Conservation (phyloP, 2,888 invertebrate species). For the Abrostola tripartita region DNA sequence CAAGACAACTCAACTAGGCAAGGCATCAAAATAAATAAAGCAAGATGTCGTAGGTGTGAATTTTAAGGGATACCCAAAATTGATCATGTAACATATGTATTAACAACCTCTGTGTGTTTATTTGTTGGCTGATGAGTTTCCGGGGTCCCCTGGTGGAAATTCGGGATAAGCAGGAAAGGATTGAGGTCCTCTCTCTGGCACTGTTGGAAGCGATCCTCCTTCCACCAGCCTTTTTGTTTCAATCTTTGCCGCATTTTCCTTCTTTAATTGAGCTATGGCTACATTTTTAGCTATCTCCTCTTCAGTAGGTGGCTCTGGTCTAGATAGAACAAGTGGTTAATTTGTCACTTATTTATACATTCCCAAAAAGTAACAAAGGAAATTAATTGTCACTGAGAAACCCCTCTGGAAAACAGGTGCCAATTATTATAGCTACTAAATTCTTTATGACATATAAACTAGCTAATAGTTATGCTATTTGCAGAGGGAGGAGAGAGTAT, state of each 20-base stretch:
- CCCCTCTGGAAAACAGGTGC: too few species aligned
- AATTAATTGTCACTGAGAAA: too few species aligned
- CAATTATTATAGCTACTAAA: too few species aligned
- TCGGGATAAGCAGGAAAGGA: conserved; percentile 89
- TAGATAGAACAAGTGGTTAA: conserved; percentile 56
- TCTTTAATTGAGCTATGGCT: conserved; percentile 91
- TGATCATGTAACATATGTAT: background rate
- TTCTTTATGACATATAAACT: too few species aligned
- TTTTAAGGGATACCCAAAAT: too few species aligned
- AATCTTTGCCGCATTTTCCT: conserved; percentile 92
- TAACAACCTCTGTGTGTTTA: conserved; percentile 22
- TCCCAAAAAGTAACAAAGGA: too few species aligned
- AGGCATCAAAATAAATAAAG: too few species aligned
- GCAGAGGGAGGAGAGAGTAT: too few species aligned
- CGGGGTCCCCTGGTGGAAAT: conserved; percentile 85
- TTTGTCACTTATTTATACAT: too few species aligned
- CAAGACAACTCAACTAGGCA: too few species aligned
- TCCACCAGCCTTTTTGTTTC: conserved; percentile 89
- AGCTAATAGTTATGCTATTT: too few species aligned
- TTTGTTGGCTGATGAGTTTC: conserved; percentile 53
- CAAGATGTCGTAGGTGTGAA: too few species aligned
- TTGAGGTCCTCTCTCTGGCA: conserved; percentile 68
- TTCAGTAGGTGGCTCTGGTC: conserved; percentile 90
- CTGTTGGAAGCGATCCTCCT: conserved; percentile 72
- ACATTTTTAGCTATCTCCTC: conserved; percentile 92